Conservation (phyloP, 2,797 vertebrate species). For the Thripadectes ignobilis region DNA sequence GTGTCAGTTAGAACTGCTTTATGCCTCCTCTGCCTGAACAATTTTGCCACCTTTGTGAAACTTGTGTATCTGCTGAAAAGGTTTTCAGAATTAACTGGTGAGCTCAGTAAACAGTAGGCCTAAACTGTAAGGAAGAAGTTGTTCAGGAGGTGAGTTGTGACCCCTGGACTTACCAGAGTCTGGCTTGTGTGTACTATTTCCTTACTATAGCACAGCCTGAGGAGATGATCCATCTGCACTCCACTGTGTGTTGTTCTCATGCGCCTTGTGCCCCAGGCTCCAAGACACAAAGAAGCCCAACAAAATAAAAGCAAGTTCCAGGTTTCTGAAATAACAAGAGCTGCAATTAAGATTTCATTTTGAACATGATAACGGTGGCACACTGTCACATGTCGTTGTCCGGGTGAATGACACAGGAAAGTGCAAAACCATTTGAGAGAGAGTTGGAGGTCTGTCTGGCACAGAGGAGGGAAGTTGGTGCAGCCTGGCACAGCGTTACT, state of each 20-base stretch:
- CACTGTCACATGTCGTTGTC: background rate
- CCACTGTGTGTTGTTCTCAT: background rate
- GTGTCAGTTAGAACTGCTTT: background rate
- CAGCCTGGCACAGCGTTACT: fast-evolving
- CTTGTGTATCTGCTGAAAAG: background rate
- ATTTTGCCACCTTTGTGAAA: background rate
- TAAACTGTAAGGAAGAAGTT: background rate
- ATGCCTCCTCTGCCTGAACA: background rate
- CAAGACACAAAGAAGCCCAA: background rate
- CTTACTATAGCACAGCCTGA: background rate
- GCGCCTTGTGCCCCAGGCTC: background rate
- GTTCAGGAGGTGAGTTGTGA: background rate
- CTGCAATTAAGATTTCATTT: background rate
- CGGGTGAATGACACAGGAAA: background rate
- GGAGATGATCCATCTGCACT: background rate
- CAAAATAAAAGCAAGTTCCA: background rate
- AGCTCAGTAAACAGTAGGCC: background rate
- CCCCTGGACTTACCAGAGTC: fast-evolving
- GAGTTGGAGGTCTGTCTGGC: background rate
- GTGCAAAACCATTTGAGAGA: background rate
- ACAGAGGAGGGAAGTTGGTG: background rate
- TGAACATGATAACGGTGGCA: fast-evolving
- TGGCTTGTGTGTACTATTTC: background rate
- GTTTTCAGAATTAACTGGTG: background rate
- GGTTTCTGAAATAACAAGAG: background rate